Evolutionary conservation across 37 sponge, comb jelly and placozoan species (phyloP), one percentile per base, ranked within the genome.

Genomic region (Corticium candelabrum): DNA sequence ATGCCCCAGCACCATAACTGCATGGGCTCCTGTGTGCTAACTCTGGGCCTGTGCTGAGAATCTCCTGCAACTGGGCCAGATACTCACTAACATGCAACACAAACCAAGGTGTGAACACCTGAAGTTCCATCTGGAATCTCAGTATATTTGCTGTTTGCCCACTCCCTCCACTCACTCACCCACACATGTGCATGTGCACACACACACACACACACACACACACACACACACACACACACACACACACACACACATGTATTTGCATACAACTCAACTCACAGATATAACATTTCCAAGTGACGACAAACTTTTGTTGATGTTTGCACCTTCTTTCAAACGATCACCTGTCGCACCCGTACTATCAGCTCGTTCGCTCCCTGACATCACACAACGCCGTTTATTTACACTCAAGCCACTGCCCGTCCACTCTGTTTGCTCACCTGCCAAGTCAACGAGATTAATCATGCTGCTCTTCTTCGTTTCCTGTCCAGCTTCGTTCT

Each of bases 291-390:
- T 82, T 2, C 83, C 83, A 3, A 82, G 78, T 30, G 83, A 62
- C 3, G 83, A 82, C 57, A 82, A 36, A 78, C 76, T 75, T 40
- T 82, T 80, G 69, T 82, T 82, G 70, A 82, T 82, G 68, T 82
- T 77, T 7, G 83, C 83, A 29, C 83, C 83, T 40, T 82, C 83
- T 62, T 82, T 82, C 27, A 82, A 31, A 40, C 83, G 36, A 74
- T 82, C 83, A 3, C 83, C 83, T 30, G 83, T 82, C 2, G 83
- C 83, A 11, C 83, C 83, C 1, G 83, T 82, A 43, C 83, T 82
- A 11, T 38, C 83, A 67, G 83, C 83, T 38, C 83, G 68, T 43
- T 82, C 83, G 2, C 76, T 76, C 5, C 77, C 74, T 72, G 15
- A 50, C 62, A 50, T 27, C 21, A 50, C 21, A 27, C 4, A 69